Base-by-base conservation (phyloP, 2,797 vertebrate species). In the Poliocrania exsul region DNA sequence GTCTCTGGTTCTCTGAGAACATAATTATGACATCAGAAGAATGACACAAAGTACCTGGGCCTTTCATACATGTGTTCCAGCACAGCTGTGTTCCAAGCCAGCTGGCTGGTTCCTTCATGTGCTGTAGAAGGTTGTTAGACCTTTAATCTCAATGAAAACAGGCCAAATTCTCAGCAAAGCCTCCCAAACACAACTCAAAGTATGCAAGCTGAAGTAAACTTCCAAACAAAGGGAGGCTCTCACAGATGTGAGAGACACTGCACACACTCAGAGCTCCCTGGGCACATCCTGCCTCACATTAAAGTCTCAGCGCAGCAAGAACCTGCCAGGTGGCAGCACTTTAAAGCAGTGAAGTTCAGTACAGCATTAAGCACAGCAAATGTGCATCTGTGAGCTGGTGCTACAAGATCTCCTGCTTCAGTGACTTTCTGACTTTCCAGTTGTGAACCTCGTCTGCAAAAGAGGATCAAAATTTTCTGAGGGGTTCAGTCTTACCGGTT, bases 401-500 rank as follows among this genome's bases (percentile, higher is more conserved):
- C 91, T 90, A 44, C 44, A 25, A 84, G 88, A 95, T 66, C 77
- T 80, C 35, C 29, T 70, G 73, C 87, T 82, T 67, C 77, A 61
- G 33, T 29, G 26, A n/a, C 77, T 57, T 83, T 53, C 54, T 37
- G 33, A 25, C 77, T 54, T 86, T 47, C 54, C 56, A 9, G 0
- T 33, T 21, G 24, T 9, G 51, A 86, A 62, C 14, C 13, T 62
- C 10, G 2, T 54, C 84, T 69, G 28, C 57, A 62, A 44, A 77
- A 69, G 44, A 42, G n/a, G 40, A 56, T 83, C 57, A 69, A 2
- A n/a, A 16, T 53, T 64, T 86, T 80, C 64, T 33, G 64, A 74
- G 61, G 57, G 13, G 6, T 25, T 84, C 53, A 16, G 33, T 29
- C 97, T 97, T 91, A 99, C 99, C 99, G 98, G 83, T 96, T 98